Evolutionary conservation across 1,140 invertebrate genomes (phyloP).

Genomic region (Chrysoperla carnea): DNA sequence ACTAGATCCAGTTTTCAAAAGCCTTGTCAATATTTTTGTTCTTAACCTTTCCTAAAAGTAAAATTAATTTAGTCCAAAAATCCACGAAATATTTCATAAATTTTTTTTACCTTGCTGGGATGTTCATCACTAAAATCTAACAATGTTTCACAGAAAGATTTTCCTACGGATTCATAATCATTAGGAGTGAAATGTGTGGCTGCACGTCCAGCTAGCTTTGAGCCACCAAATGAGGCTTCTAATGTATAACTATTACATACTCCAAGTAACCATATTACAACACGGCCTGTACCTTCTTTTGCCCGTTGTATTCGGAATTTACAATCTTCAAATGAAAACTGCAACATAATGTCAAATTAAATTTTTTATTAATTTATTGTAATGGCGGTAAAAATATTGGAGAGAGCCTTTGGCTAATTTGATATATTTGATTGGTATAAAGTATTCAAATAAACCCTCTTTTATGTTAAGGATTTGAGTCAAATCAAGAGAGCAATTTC

Average conservation of each 20-base stretch:
- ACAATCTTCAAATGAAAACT: slow-evolving; percentile 88
- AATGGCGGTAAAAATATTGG: too few species aligned
- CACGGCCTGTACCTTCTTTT: slow-evolving; percentile 83
- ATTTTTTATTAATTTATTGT: too few species aligned
- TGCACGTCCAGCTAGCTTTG: slow-evolving; percentile 54
- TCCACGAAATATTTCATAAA: background rate
- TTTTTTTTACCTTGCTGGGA: slow-evolving; percentile 50
- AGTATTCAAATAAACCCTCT: too few species aligned
- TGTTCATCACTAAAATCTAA: slow-evolving; percentile 80
- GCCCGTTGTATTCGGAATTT: slow-evolving; percentile 83
- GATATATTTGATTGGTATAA: too few species aligned
- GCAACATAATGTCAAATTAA: slow-evolving; percentile 16
- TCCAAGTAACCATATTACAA: slow-evolving; percentile 88
- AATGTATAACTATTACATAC: slow-evolving; percentile 87
- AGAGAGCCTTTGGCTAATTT: too few species aligned
- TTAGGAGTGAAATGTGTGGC: slow-evolving; percentile 72
- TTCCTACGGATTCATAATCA: slow-evolving; percentile 69
- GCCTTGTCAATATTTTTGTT: slow-evolving; percentile 57
- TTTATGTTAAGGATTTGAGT: too few species aligned
- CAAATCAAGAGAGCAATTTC: too few species aligned
- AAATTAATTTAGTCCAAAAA: slow-evolving; percentile 4
- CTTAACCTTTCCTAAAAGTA: slow-evolving; percentile 48
- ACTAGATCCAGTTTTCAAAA: slow-evolving; percentile 67
- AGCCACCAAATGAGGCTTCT: slow-evolving; percentile 85
- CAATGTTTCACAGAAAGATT: slow-evolving; percentile 80